phyloP scores from a whole-genome alignment of 2,888 invertebrate species.

The Coelopa pilipes region DNA sequence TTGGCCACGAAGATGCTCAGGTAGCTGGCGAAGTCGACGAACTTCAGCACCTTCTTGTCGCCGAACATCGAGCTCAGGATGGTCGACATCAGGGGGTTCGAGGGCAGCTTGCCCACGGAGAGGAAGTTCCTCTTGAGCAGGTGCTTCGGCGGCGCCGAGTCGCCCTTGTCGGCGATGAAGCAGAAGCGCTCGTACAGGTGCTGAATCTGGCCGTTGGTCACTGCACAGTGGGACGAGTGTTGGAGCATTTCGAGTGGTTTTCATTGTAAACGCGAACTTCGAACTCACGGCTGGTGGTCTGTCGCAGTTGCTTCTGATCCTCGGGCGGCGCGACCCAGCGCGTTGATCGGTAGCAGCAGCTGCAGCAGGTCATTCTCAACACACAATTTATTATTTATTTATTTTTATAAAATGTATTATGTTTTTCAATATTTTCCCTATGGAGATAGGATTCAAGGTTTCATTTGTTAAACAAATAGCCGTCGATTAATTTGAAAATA shows the following conservation, averaged over 20 bases:
- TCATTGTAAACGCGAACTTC: too few species aligned
- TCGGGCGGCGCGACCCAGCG: too few species aligned
- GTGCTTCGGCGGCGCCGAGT: background rate
- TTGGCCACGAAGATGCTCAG: constrained; percentile 5
- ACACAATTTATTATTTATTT: too few species aligned
- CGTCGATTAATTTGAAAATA: too few species aligned
- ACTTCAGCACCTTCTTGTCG: constrained; percentile 1
- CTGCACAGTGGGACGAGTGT: background rate
- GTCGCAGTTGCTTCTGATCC: too few species aligned
- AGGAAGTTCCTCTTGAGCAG: constrained; percentile 13
- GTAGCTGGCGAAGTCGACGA: constrained; percentile 2
- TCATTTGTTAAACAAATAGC: too few species aligned
- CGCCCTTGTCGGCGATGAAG: background rate
- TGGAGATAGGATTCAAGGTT: too few species aligned
- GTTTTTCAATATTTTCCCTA: too few species aligned
- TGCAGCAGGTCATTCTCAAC: too few species aligned
- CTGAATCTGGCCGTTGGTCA: constrained; percentile 13
- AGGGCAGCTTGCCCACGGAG: background rate
- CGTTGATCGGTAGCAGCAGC: too few species aligned
- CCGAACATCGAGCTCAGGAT: constrained; percentile 13
- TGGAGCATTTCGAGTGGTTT: background rate
- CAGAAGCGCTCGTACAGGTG: constrained; percentile 14
- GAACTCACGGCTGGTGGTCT: too few species aligned
- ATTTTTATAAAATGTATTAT: too few species aligned
- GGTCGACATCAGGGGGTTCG: background rate